phyloP scores from a whole-genome alignment of 2,888 invertebrate genomes.

The Apantesis nais region DNA sequence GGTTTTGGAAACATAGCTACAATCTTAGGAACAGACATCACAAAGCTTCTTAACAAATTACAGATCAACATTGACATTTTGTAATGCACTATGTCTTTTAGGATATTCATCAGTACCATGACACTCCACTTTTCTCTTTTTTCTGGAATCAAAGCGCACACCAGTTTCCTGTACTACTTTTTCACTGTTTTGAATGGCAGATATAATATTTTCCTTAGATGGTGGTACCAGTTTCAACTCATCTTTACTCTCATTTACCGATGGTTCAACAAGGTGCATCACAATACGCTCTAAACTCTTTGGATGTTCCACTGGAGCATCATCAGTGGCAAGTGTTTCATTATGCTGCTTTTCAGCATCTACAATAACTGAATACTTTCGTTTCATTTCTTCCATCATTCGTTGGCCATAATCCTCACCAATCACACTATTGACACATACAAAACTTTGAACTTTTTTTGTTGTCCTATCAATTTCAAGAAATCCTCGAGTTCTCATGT shows the following conservation, averaged over 20 bases:
- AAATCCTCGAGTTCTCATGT: constrained; percentile 93
- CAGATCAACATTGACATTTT: constrained; percentile 50
- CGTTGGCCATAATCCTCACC: constrained; percentile 91
- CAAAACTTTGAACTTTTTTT: constrained; percentile 93
- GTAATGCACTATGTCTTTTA: constrained; percentile 66
- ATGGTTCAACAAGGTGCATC: constrained; percentile 86
- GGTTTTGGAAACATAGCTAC: constrained; percentile 36
- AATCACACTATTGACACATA: constrained; percentile 93
- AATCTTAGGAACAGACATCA: constrained; percentile 55
- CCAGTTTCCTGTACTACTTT: constrained; percentile 77
- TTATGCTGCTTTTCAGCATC: constrained; percentile 77
- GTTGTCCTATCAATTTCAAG: constrained; percentile 92
- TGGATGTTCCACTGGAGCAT: constrained; percentile 88
- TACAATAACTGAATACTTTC: constrained; percentile 90
- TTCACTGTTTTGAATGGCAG: constrained; percentile 80
- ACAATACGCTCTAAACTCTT: constrained; percentile 89
- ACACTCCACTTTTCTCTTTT: constrained; percentile 69
- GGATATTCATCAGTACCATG: constrained; percentile 64
- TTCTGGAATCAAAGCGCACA: constrained; percentile 74
- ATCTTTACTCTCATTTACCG: constrained; percentile 66
- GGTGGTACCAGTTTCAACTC: constrained; percentile 76
- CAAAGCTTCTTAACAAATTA: constrained; percentile 41
- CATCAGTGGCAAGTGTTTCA: constrained; percentile 60
- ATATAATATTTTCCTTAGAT: constrained; percentile 79
- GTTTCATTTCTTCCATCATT: constrained; percentile 92